These are phyloP conservation scores for Naja naja DNA, from an alignment of 2,113 vertebrate species.

Conservation along the genomic window DNA sequence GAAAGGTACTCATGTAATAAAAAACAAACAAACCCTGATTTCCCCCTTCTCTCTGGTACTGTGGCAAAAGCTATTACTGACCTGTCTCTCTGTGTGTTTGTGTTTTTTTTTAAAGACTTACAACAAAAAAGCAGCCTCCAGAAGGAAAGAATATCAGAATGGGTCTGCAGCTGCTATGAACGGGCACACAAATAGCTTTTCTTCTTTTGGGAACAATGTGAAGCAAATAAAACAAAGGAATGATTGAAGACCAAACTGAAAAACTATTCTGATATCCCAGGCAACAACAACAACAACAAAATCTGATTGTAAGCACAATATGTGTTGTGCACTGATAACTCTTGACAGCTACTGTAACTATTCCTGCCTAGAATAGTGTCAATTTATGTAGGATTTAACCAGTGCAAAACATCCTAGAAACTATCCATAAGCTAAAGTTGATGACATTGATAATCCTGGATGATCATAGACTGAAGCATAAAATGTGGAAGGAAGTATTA, in stretches of 20 bases:
- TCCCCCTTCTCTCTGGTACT: neutral
- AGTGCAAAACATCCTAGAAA: constrained; percentile 73
- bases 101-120: constrained; percentile 80
- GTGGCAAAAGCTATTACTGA: neutral
- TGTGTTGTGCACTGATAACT: constrained; percentile 71
- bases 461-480: constrained; percentile 68
- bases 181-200: constrained; percentile 80
- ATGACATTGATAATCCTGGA: constrained; percentile 65
- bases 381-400: constrained; percentile 75
- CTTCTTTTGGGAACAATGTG: constrained; percentile 69
- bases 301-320: constrained; percentile 76
- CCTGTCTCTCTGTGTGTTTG: neutral
- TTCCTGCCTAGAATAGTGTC: constrained; percentile 74
- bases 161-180: constrained; percentile 76
- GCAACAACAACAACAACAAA: constrained; percentile 37
- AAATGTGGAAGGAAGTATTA: constrained; percentile 75
- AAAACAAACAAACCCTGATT: neutral
- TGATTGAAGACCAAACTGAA: constrained; percentile 78
- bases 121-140: constrained; percentile 78
- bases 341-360: constrained; percentile 75
- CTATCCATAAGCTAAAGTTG: constrained; percentile 68
- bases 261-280: constrained; percentile 60
- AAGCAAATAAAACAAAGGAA: constrained; percentile 81
- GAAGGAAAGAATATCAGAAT: constrained; percentile 83
- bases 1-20: neutral